phyloP scores from a whole-genome alignment of 2,888 invertebrate species.

The Pachydiplax longipennis region DNA sequence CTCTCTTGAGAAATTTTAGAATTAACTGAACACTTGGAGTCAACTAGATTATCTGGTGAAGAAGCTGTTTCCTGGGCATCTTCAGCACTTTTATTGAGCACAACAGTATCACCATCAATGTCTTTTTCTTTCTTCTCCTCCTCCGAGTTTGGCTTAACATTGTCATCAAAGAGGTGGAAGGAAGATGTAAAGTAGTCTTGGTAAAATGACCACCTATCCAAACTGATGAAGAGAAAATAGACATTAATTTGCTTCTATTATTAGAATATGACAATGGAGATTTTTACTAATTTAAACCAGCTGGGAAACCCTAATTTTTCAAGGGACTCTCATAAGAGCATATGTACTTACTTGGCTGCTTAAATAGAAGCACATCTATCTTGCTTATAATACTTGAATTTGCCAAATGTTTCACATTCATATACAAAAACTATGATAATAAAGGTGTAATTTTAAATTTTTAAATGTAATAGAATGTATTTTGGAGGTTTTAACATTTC shows the following conservation, averaged over 20 bases:
- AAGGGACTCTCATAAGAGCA: too few relatives aligned
- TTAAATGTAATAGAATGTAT: too few relatives aligned
- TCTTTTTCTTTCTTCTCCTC: constrained; percentile 56
- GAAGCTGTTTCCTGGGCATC: not conserved
- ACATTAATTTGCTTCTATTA: not conserved
- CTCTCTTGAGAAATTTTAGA: not conserved
- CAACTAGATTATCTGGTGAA: not conserved
- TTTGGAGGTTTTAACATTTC: too few relatives aligned
- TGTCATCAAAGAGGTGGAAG: constrained; percentile 65
- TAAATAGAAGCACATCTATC: too few relatives aligned
- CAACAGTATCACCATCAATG: not conserved
- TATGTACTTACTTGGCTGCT: not conserved
- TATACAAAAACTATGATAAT: too few relatives aligned
- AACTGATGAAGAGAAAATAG: constrained; percentile 58
- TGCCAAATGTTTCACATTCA: too few relatives aligned
- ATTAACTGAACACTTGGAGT: constrained; percentile 14
- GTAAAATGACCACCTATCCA: constrained; percentile 78
- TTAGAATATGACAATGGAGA: not conserved
- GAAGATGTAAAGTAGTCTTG: constrained; percentile 76
- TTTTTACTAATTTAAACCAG: not conserved
- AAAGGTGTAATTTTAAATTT: too few relatives aligned
- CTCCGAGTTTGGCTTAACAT: constrained; percentile 58
- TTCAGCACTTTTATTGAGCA: constrained; percentile 44
- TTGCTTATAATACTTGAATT: too few relatives aligned
- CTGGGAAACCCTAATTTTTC: not conserved